Conservation (phyloP, 2,113 vertebrate species). For the Turdus rufiventris region DNA sequence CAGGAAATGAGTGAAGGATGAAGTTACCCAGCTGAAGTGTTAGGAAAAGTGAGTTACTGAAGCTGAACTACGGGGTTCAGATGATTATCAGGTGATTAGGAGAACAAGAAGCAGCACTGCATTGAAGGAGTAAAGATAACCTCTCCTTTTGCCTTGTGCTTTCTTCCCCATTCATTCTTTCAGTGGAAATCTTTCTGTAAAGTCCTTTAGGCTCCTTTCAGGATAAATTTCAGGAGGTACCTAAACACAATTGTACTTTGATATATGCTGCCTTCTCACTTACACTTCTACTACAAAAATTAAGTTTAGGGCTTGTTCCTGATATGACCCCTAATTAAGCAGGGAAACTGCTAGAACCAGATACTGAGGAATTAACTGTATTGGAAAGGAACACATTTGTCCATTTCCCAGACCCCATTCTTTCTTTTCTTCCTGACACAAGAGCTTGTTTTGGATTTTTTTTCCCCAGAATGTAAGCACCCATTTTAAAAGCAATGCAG, state of each 20-base stretch:
- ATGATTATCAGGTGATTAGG: constrained; percentile 57
- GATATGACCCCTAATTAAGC: background rate
- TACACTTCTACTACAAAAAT: background rate
- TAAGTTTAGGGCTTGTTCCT: background rate
- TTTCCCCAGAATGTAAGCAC: background rate
- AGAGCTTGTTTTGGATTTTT: background rate
- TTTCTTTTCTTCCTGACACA: background rate
- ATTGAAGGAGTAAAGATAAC: background rate
- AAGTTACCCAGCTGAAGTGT: constrained; percentile 51
- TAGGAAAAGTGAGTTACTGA: constrained; percentile 32
- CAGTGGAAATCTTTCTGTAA: background rate
- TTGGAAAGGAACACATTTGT: background rate
- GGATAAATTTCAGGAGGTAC: background rate
- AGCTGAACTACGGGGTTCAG: constrained; percentile 13
- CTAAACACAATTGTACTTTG: background rate
- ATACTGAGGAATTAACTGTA: background rate
- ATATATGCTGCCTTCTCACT: background rate
- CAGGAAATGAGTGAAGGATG: constrained; percentile 33
- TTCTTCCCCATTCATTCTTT: background rate
- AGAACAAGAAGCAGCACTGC: background rate
- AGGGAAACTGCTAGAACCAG: background rate
- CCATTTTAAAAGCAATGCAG: background rate
- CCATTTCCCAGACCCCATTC: background rate
- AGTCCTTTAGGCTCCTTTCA: background rate
- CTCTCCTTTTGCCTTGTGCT: background rate